Evolutionary conservation across 1,140 invertebrate species (phyloP), one percentile per base, ranked within the genome.

Genomic region (Drosophila equinoxialis): DNA sequence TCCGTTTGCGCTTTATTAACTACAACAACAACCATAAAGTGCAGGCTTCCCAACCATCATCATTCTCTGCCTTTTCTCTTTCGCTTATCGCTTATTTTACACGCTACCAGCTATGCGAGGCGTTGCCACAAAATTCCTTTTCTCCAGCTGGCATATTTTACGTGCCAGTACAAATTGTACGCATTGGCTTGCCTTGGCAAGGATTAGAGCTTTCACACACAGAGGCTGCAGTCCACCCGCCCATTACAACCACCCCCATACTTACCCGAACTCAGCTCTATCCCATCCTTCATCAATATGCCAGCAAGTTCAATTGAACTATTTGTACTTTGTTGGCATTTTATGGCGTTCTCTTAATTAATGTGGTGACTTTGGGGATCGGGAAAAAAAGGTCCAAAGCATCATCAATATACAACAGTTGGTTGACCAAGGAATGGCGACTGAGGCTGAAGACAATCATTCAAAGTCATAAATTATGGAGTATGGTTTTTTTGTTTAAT

Each of bases 21-120:
- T 89, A 84, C 80, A 72, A 65, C 65, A 66, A 66, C 41, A 65
- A 58, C 54, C 83, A 85, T 86, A 86, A 86, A 86, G 48, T 89
- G 84, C 84, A 87, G 77, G 72, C 61, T 48, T 77, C 30, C 60
- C n/a, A 35, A 6, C 35, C 74, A 26, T 68, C 48, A 42, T 37
- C 23, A 14, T 14, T 35, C 57, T 33, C 55, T 35, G 51, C 26
- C 41, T 51, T 65, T 41, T 20, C 48, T 67, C 58, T 51, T 23
- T 59, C 69, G 84, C 81, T 89, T 89, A 89, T 89, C 84, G 84
- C 85, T 81, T 74, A 89, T 84, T 89, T 90, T 89, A 89, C 84
- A 90, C 84, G 67, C 80, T 76, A 81, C 68, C 80, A 90, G 84
- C 77, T 71, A 83, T 87, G 84, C 74, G 63, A 80, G 74, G 77